Base-by-base conservation (phyloP, 2,113 vertebrate species). In the Syngnathus floridae region DNA sequence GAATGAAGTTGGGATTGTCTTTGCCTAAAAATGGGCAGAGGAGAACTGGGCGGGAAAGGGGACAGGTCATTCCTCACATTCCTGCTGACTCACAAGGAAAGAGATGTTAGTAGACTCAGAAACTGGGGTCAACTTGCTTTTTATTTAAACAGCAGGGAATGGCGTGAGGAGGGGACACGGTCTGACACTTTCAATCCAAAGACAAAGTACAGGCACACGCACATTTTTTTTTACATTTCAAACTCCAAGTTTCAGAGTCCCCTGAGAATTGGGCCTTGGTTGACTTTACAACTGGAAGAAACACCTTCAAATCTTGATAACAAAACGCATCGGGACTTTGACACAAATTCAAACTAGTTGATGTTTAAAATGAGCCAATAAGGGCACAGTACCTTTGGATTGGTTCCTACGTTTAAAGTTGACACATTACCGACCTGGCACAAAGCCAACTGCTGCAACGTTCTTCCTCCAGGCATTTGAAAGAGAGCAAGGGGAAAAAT, bases 11-110 rank as follows among this genome's bases (percentile, higher is more conserved):
- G 58, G 58, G 37, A 59, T 74, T 45, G 57, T 12, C 51, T 66
- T 80, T 88, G 89, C 68, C 89, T 90, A 89, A 88, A 89, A 86
- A 89, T 84, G 89, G 89, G 64, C 85, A 86, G 75, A 79, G 64
- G 74, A 82, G 82, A 77, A 72, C 69, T 71, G 84, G 79, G 82
- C 78, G 80, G 81, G 73, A 84, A 83, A 83, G 77, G 35, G 49
- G 35, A 69, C 76, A 63, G 78, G 78, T 87, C 82, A 89, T 89
- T 88, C 88, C 78, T 86, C 82, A 83, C 85, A 90, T 90, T 90
- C 88, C 87, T 85, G 84, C 85, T 87, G 87, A 88, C 80, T 88
- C 84, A 87, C 73, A 71, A 67, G 77, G 82, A 73, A 69, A 71
- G 68, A 73, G 68, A 71, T 61, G 64, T 26, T 41, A 40, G 57